Base-by-base conservation (phyloP, 2,113 vertebrate species). In the Maccullochella peelii region DNA sequence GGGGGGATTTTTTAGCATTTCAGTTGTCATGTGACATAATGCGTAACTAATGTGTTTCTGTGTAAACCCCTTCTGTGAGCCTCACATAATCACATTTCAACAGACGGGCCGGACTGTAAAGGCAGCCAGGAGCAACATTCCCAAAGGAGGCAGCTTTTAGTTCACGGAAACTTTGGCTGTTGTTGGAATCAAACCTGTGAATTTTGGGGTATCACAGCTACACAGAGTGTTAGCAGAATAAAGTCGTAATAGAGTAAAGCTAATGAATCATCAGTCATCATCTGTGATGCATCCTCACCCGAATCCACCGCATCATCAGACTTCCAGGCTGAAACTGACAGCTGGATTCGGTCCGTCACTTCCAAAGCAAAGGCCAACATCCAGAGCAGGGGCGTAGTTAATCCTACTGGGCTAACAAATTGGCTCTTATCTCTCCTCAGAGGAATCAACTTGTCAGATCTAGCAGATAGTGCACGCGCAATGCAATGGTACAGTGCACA, bases 381-480 rank as follows among this genome's bases (percentile, higher is more conserved):
- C 83, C 79, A 85, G 71, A 83, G 79, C 55, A 61, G 86, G 58
- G 84, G 30, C 16, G 47, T 50, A 57, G 80, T 72, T 91, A 88
- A 93, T 91, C 88, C 90, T 86, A 52, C 85, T 27, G 82, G 85
- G 73, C 75, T 71, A 62, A 89, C 86, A 93, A 91, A 93, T 77
- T 74, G 88, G 23, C 89, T 89, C 89, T 93, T 87, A 93, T 92
- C 92, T 78, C 62, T 72, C 90, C 88, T 88, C 80, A 0, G 90
- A 90, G 93, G 89, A 88, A 84, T 92, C 86, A 75, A 75, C 85
- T 73, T 90, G 93, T 94, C 91, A 92, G 90, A 93, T 93, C 83
- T 49, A 11, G 10, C 91, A 83, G 92, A 91, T 88, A 88, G 83
- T 20, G 49, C 54, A 73, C 33, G 30, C 38, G 69, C 86, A 73